These are phyloP conservation scores for Chitala chitala DNA, from an alignment of 2,113 vertebrate genomes.

Conservation along the genomic window DNA sequence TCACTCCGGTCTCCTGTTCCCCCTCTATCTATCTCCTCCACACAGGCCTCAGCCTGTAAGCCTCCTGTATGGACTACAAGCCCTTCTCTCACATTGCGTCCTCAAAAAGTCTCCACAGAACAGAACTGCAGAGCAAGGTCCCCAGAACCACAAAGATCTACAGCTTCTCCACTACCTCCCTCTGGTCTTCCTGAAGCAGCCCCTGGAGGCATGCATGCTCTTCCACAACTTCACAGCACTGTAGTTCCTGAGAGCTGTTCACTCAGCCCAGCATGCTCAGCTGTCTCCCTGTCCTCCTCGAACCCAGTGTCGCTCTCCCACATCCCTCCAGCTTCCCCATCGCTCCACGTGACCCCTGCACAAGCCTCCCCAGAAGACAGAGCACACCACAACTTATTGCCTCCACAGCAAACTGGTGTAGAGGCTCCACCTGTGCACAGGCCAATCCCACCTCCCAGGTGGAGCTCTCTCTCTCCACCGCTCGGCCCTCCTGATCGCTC, in stretches of 20 bases:
- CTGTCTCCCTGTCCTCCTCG: conserved; percentile 31
- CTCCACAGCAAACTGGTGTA: conserved; percentile 9
- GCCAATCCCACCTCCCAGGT: conserved; percentile 37
- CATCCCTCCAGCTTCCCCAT: not conserved
- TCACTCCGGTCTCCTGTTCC: conserved; percentile 12
- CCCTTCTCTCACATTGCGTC: not conserved
- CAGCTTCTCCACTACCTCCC: not conserved
- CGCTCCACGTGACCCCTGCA: conserved; percentile 8
- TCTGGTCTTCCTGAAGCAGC: not conserved
- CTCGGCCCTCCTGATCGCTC: conserved; percentile 41
- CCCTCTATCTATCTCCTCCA: not conserved
- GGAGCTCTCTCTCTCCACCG: conserved; percentile 46
- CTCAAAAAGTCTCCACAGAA: not conserved
- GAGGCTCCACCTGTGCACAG: not conserved
- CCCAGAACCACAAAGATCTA: not conserved
- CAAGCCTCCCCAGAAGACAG: not conserved
- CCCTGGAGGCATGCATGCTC: not conserved
- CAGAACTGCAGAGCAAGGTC: not conserved
- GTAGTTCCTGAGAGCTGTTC: conserved; percentile 18
- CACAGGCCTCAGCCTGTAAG: not conserved
- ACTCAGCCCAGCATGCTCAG: conserved; percentile 23
- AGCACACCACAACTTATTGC: conserved; percentile 17
- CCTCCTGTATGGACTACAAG: not conserved
- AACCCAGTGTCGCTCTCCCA: conserved; percentile 23
- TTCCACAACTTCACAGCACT: not conserved